Evolutionary conservation across 2,113 vertebrate genomes (phyloP), one percentile per base, ranked within the genome.

Genomic region (Osmerus mordax): DNA sequence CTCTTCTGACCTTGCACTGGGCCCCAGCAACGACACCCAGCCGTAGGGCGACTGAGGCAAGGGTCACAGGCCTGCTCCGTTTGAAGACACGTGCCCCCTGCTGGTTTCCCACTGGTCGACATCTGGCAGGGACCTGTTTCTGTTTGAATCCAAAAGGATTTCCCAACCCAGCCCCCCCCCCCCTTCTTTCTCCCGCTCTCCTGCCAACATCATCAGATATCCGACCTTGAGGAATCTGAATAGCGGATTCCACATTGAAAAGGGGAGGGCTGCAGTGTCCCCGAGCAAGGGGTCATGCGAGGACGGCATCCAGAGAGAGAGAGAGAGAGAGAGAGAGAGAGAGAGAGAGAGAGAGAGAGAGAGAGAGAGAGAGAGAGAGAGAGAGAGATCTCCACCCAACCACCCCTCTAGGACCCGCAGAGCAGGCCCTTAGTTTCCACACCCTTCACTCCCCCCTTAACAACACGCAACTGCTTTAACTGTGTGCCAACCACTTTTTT

Each of bases 141-240:
- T 47, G 8, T 47, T 12, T 12, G 5, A 47, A 47, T 47, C 41
- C 41, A 47, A 47, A 47, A 47, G 41, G 41, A 47, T 47, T 47
- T 47, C 60, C 65, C 51, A 52, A 58, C 41, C 23, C 53, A 58
- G 15, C 56, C 4, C 78, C 68, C 47, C 16, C 67, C 78, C 63
- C 32, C 32, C 32, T 2, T 23, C 23, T 23, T 36, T 3, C 3
- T 36, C 36, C 19, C 19, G 32, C 71, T 61, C 55, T 78, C 63
- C 60, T 85, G 77, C 78, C 84, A 80, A 77, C 70, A 78, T 74
- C 79, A 78, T 83, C 71, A 79, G 77, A 78, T 65, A 84, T 82
- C 79, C 73, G 83, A 51, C 69, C 47, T 78, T 54, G 65, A 83
- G 84, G 86, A 85, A 86, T 87, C 73, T 84, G 79, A 85, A 81